Base-by-base conservation (phyloP, 1,140 invertebrate genomes). In the Sycophila sp. region DNA sequence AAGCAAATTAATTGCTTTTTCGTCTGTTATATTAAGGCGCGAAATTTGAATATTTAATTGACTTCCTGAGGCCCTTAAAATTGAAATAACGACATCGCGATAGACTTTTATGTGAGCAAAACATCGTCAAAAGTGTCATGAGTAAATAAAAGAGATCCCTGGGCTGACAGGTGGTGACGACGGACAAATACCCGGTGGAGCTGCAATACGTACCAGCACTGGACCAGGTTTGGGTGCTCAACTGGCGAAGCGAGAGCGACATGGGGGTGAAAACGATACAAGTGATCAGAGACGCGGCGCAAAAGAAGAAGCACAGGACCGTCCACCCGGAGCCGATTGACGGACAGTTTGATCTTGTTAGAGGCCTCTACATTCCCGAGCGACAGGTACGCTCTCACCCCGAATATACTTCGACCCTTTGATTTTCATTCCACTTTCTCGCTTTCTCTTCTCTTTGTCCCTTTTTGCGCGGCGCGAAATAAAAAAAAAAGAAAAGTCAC, bases 281-380 rank as follows among this genome's bases (percentile, higher is more conserved):
- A 79, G 91, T 94, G 10, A 93, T 95, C 71, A 83, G 92, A 26
- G 92, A 94, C 80, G 92, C 92, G 42, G 90, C 90, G 15, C 90
- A 94, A 79, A 92, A 92, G 80, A 88, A 90, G 70, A 92, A 93
- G 79, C 93, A 94, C 78, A 91, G 92, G 77, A 91, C 92, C 0
- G 92, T 94, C 1, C 93, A 94, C 79, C 92, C 92, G 0, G 92
- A 94, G 78, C 92, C 93, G 2, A 91, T 94, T 32, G 92, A 93
- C 76, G 92, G 92, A 6, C 91, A 93, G 78, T 94, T 94, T 81
- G 93, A 94, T 84, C 85, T 93, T 59, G 92, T 94, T 17, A 86
- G 90, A 71, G 89, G 91, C 67, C 82, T 94, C 28, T 94, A 93
- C 80, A 89, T 94, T 53, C 92, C 93, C 2, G 88, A 90, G 10